These are phyloP conservation scores for Chaenodraco wilsoni DNA, from an alignment of 2,797 vertebrate genomes.

Conservation along the genomic window DNA sequence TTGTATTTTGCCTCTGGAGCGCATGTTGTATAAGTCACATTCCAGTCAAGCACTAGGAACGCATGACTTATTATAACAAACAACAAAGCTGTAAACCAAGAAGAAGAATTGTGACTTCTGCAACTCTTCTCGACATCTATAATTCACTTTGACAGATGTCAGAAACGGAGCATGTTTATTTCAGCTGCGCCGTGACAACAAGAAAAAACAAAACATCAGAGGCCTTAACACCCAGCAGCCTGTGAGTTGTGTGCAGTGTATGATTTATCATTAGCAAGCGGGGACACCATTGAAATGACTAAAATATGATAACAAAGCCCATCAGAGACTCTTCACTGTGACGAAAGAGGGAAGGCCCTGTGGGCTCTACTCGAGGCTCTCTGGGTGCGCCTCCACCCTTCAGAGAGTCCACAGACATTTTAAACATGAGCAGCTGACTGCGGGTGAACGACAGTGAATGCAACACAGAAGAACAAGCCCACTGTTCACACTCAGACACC, in stretches of 20 bases:
- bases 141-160: conserved; percentile 79
- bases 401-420: conserved; percentile 34
- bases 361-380: not conserved
- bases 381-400: conserved; percentile 4
- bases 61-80: conserved; percentile 62
- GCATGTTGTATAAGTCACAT: conserved; percentile 53
- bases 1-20: conserved; percentile 57
- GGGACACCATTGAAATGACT: conserved; percentile 38
- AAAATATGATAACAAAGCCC: conserved; percentile 53
- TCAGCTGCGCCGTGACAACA: conserved; percentile 54
- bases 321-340: conserved; percentile 28
- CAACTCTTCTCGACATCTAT: conserved; percentile 61
- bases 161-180: conserved; percentile 69
- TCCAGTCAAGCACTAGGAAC: conserved; percentile 58
- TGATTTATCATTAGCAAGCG: conserved; percentile 49
- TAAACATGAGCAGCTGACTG: conserved; percentile 38
- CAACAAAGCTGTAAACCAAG: conserved; percentile 60
- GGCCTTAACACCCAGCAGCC: conserved; percentile 34
- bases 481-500: conserved; percentile 42
- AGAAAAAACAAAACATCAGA: conserved; percentile 35
- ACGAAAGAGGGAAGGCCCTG: conserved; percentile 14
- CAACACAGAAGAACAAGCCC: conserved; percentile 38
- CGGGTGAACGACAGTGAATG: conserved; percentile 51
- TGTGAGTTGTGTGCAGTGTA: conserved; percentile 29
- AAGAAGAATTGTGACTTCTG: conserved; percentile 64